Percentiles rank a stretch among this genome's conserved stretches.
Evolutionary conservation across 2,797 vertebrate species (phyloP).

Genomic region (Aselliscus stoliczkanus): DNA sequence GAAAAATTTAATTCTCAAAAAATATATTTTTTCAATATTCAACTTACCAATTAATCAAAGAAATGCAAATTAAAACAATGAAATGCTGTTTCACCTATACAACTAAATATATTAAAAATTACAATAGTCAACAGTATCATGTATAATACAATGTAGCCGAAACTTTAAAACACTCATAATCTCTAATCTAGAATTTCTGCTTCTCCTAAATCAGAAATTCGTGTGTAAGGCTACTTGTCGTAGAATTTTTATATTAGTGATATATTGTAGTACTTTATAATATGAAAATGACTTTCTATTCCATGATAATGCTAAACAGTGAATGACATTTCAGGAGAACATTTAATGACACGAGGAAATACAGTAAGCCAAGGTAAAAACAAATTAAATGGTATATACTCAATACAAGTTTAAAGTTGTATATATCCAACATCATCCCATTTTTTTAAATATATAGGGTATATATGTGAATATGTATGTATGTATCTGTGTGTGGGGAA

Average conservation of each 20-base stretch:
- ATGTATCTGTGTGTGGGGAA: background rate
- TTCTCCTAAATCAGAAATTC: slow-evolving; percentile 15
- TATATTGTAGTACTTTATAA: background rate
- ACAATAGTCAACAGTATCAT: background rate
- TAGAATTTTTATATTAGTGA: background rate
- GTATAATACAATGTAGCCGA: background rate
- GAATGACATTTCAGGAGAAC: background rate
- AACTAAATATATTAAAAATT: background rate
- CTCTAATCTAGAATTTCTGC: slow-evolving; percentile 4
- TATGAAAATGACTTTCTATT: background rate
- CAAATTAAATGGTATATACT: background rate
- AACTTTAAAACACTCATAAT: slow-evolving; percentile 18
- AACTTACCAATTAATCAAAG: slow-evolving; percentile 32
- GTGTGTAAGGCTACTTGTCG: background rate
- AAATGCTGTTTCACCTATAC: slow-evolving; percentile 25
- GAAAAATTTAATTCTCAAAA: slow-evolving; percentile 20
- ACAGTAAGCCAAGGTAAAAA: background rate
- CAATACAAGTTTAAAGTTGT: background rate
- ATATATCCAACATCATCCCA: background rate
- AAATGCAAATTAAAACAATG: slow-evolving; percentile 36
- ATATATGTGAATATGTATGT: background rate
- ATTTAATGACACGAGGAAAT: background rate
- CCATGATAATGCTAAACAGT: background rate
- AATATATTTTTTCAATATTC: slow-evolving; percentile 42
- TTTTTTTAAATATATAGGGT: background rate